These are phyloP conservation scores for Drosophila diplacantha DNA, from an alignment of 2,888 invertebrate species.

Conservation along the genomic window DNA sequence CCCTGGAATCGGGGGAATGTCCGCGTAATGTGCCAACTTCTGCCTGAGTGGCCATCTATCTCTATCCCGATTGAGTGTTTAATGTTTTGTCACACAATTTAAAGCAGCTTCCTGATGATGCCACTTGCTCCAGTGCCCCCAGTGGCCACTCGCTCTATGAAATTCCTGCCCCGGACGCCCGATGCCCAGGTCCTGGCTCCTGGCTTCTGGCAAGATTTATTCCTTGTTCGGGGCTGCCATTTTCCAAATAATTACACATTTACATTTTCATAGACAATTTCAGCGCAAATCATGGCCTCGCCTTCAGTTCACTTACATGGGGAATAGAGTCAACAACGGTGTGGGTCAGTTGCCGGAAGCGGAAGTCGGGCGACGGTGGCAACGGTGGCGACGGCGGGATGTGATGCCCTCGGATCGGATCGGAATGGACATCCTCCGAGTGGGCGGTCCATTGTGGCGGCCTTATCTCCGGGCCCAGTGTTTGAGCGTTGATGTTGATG, in stretches of 20 bases:
- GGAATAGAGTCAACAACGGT: conserved; percentile 36
- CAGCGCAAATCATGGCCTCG: conserved; percentile 60
- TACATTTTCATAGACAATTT: conserved; percentile 71
- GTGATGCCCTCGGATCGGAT: not conserved
- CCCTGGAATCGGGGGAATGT: not conserved
- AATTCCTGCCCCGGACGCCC: not conserved
- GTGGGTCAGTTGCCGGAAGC: conserved; percentile 33
- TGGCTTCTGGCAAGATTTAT: conserved; percentile 60
- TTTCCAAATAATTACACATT: conserved; percentile 71
- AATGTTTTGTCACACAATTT: conserved; percentile 68
- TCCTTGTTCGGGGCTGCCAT: conserved; percentile 46
- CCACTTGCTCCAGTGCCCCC: conserved; percentile 14
- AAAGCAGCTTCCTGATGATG: conserved; percentile 44
- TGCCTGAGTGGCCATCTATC: conserved; percentile 32
- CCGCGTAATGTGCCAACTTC: conserved; percentile 31
- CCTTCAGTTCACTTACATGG: conserved; percentile 44
- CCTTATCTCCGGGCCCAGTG: conserved; percentile 55
- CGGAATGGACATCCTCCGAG: conserved; percentile 9
- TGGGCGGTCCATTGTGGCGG: conserved; percentile 54
- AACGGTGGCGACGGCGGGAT: not conserved
- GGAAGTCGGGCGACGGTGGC: not conserved
- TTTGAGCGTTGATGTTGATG: conserved; percentile 70
- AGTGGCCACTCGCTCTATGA: conserved; percentile 6
- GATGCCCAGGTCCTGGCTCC: conserved; percentile 8
- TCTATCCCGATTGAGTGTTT: conserved; percentile 47